A percentile compares a stretch with the other conserved stretches of the same genome.
Evolutionary conservation across 1,140 invertebrate genomes (phyloP).

Genomic region (Heterodera schachtii): DNA sequence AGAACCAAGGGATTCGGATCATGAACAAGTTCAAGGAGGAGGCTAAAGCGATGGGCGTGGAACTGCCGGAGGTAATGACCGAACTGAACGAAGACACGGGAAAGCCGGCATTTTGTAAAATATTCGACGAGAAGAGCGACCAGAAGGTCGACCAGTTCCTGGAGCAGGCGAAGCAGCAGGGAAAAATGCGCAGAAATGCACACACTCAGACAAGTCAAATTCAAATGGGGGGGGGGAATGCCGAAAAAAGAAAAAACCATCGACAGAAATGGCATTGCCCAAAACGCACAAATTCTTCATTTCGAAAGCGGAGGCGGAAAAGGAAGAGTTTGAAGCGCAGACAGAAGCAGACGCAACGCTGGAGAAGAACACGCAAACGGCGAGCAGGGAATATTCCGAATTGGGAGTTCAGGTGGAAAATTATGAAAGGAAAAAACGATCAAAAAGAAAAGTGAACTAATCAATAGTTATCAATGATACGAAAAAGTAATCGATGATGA

Average conservation of each 20-base stretch:
- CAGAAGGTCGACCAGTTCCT: conserved; percentile 55
- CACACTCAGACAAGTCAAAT: conserved; percentile 32
- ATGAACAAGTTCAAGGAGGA: conserved; percentile 60
- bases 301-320: conserved; percentile 25
- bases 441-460: no score
- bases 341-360: conserved; percentile 24
- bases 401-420: conserved; percentile 39
- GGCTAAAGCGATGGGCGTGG: conserved; percentile 54
- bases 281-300: conserved; percentile 37
- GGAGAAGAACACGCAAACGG: conserved; percentile 25
- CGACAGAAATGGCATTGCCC: conserved; percentile 21
- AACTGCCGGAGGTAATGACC: conserved; percentile 58
- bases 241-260: background rate
- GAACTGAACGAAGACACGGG: conserved; percentile 61
- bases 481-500: no score
- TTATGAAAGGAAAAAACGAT: no score
- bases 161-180: conserved; percentile 41
- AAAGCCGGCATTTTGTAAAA: conserved; percentile 54
- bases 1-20: conserved; percentile 56
- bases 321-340: conserved; percentile 29
- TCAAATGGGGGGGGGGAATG: no score
- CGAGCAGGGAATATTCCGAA: conserved; percentile 12
- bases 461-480: no score
- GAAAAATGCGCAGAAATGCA: conserved; percentile 28
- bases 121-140: conserved; percentile 35